Conservation (phyloP, 2,797 vertebrate genomes). For the Heterohyrax brucei region DNA sequence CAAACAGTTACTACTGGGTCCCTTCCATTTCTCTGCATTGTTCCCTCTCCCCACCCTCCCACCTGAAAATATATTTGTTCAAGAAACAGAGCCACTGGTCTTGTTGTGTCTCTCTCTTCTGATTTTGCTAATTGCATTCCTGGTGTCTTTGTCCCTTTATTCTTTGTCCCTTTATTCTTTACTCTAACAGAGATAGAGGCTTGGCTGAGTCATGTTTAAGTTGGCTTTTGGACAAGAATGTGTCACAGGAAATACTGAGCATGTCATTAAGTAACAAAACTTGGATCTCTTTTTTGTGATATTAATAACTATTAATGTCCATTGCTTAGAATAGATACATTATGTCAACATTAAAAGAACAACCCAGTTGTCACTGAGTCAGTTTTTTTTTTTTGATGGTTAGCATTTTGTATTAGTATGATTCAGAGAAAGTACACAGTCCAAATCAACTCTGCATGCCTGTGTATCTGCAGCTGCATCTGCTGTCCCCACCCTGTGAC, state of each 20-base stretch:
- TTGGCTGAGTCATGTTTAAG: background rate
- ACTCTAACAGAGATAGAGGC: background rate
- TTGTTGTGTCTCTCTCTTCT: background rate
- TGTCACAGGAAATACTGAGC: background rate
- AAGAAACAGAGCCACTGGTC: background rate
- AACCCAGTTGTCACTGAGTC: no score
- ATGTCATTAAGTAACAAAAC: background rate
- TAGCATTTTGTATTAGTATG: no score
- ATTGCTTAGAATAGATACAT: background rate
- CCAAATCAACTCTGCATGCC: no score
- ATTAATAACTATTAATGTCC: background rate
- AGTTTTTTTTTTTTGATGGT: no score
- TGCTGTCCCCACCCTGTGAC: no score
- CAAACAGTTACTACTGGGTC: background rate
- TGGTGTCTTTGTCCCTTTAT: background rate
- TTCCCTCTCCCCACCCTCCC: background rate
- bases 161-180: background rate
- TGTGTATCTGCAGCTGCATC: no score
- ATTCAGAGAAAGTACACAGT: no score
- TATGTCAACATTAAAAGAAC: background rate
- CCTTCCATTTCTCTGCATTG: background rate
- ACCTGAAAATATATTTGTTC: constrained; percentile 1
- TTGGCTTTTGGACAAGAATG: background rate
- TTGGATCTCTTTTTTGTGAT: background rate
- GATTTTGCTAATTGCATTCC: background rate